Base-by-base conservation (phyloP, 2,113 vertebrate species). In the Rhinogobius similis region DNA sequence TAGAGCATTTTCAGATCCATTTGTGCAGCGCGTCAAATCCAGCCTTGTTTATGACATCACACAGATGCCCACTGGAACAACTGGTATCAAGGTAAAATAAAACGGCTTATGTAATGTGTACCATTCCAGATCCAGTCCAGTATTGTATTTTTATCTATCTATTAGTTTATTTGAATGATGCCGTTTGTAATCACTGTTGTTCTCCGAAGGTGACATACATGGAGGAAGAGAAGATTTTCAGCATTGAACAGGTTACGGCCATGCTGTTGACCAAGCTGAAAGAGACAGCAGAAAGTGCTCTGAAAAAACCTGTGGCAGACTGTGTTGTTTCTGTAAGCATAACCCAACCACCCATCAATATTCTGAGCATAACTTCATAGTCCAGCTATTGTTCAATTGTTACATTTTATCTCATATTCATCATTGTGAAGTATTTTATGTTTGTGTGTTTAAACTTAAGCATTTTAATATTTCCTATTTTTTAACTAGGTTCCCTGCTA, bases 181-280 rank as follows among this genome's bases (percentile, higher is more conserved):
- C 6, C 3, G 9, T 36, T 36, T 26, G 27, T 59, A 20, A 11
- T 12, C 1, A 29, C 2, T 58, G 26, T 61, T 61, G 10, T 36
- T 66, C 13, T 10, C 64, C 64, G 39, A 84, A 99, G 98, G 97
- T 97, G 77, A 96, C 90, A 86, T 99, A 99, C 77, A 95, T 99
- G 96, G 97, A 98, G 78, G 98, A 99, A 81, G 97, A 99, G 86
- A 94, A 95, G 84, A 94, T 92, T 82, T 99, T 99, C 89, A 98
- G 95, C 79, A 95, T 94, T 38, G 98, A 99, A 43, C 98, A 99
- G 81, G 91, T 99, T 71, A 96, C 96, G 9, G 97, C 95, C 72
- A 99, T 99, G 97, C 94, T 99, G 76, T 92, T 99, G 63, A 96
- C 95, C 64, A 99, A 98, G 82, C 84, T 99, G 76, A 99, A 98